Conservation (phyloP, 2,888 invertebrate species). For the Cheilosia vulpina region DNA sequence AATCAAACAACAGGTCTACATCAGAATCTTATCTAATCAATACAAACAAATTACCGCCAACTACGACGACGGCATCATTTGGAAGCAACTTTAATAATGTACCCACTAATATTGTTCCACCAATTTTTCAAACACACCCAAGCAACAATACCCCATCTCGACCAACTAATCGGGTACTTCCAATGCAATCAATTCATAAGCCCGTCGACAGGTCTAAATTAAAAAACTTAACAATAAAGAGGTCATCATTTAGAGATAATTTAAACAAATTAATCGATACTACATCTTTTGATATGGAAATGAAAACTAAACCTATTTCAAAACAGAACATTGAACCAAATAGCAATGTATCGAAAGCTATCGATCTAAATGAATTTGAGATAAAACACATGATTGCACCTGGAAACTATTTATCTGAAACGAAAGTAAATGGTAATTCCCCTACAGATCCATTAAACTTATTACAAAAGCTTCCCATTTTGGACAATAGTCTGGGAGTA, state of each 20-base stretch:
- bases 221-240: constrained; percentile 35
- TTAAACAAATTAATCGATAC: constrained; percentile 1
- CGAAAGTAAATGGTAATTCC: constrained; percentile 78
- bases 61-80: constrained; percentile 84
- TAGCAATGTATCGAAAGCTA: not conserved
- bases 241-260: constrained; percentile 5
- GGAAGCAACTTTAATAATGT: constrained; percentile 86
- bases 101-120: constrained; percentile 89
- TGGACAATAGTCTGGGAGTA: constrained; percentile 77
- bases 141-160: constrained; percentile 82
- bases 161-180: constrained; percentile 91
- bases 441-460: constrained; percentile 79
- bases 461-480: constrained; percentile 81
- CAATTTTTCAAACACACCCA: constrained; percentile 85
- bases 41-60: constrained; percentile 63
- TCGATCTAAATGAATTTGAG: not conserved
- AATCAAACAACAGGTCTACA: not conserved
- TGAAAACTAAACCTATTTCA: not conserved
- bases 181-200: constrained; percentile 89
- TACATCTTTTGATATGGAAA: constrained; percentile 1
- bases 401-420: constrained; percentile 52
- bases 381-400: not conserved
- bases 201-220: constrained; percentile 76
- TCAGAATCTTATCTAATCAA: constrained; percentile 3
- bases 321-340: not conserved